Base-by-base conservation (phyloP, 2,797 vertebrate genomes). In the Muscicapa comitata region DNA sequence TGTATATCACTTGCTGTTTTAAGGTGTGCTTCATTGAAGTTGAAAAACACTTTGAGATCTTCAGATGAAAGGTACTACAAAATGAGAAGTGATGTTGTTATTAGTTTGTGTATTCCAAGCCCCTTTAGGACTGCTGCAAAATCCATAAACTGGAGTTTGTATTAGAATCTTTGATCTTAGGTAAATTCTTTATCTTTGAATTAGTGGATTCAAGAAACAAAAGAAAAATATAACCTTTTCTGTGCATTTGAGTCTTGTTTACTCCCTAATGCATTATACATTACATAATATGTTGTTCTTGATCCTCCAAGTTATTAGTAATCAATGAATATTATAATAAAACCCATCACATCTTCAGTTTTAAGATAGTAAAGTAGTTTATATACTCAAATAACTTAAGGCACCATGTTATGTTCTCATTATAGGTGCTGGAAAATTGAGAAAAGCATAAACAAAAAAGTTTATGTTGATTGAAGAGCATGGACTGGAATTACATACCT, bases 71-170 rank as follows among this genome's bases (percentile, higher is more conserved):
- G 53, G 19, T 59, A 29, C 19, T 62, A 59, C 9, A 88, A 81
- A 95, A 82, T 43, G 20, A 73, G 74, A 95, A 95, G 25, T 42
- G 37, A 77, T 72, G 23, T n/a, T 88, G 17, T 47, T 96, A n/a
- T 43, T 94, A 75, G 43, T 88, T 88, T 72, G 47, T 81, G 14
- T 74, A 53, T 67, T 90, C 47, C 13, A 58, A 81, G 59, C 86
- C 40, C 53, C 61, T 61, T 54, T 78, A 91, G 58, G 31, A 68
- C 13, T 78, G 62, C 25, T 54, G 38, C 23, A 95, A 90, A 92
- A 90, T 82, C 29, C 37, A 65, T 29, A 78, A 63, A 6, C 21
- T 72, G 54, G n/a, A 87, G n/a, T 59, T 94, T 91, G n/a, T 14
- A 16, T 76, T 90, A 43, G 14, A 75, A 55, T 53, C n/a, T 86